Evolutionary conservation across 37 sponge, comb jelly and placozoan species (phyloP).

Genomic region (Mnemiopsis leidyi): DNA sequence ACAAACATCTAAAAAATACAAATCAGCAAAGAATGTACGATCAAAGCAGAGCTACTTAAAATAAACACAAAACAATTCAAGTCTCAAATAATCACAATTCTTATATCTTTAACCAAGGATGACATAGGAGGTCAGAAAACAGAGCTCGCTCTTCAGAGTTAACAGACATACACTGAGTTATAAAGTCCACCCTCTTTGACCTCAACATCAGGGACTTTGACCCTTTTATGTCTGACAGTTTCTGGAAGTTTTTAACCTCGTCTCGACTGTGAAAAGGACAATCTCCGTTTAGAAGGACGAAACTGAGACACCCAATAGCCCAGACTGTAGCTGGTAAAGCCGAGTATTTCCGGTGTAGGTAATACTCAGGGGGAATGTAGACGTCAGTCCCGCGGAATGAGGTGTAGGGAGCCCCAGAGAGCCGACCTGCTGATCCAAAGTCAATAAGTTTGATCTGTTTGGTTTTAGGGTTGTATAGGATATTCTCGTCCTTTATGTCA

Average conservation of each 20-base stretch:
- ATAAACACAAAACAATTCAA: too few relatives aligned
- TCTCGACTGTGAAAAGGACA: constrained; percentile 28
- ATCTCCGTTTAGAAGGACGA: constrained; percentile 26
- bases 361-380: constrained; percentile 63
- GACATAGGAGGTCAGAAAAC: background rate
- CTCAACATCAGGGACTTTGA: background rate
- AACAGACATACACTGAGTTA: background rate
- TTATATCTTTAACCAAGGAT: background rate
- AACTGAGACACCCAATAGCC: constrained; percentile 35
- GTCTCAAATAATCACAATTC: too few relatives aligned
- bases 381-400: constrained; percentile 35
- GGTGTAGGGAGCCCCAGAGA: background rate
- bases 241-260: background rate
- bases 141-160: background rate
- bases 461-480: constrained; percentile 59
- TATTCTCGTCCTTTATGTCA: constrained; percentile 59
- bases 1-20: too few relatives aligned
- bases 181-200: background rate
- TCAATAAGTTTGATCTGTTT: constrained; percentile 53
- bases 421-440: constrained; percentile 11
- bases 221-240: background rate
- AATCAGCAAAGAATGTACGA: too few relatives aligned
- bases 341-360: background rate
- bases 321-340: constrained; percentile 40
- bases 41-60: too few relatives aligned